phyloP scores from a whole-genome alignment of 2,888 invertebrate genomes.

The Callimorpha dominula region DNA sequence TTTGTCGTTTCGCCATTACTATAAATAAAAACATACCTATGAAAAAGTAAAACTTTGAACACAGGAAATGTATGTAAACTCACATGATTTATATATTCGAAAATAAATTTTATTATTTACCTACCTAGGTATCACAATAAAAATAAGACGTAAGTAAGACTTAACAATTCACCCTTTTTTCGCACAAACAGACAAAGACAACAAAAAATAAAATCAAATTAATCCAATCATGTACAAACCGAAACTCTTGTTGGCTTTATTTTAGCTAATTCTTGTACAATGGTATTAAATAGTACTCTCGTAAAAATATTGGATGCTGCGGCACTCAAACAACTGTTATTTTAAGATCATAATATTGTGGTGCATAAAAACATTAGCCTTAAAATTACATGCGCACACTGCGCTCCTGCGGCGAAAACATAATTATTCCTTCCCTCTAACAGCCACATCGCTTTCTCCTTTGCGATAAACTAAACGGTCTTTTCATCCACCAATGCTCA shows the following conservation, averaged over 20 bases:
- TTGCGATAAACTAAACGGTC: background rate
- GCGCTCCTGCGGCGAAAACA: background rate
- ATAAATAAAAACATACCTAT: too few species aligned
- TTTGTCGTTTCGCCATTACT: background rate
- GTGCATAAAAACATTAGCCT: background rate
- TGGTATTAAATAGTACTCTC: too few species aligned
- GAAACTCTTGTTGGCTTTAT: background rate
- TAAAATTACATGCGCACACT: background rate
- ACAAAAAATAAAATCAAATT: background rate
- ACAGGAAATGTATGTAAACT: background rate
- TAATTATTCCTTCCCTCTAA: too few species aligned
- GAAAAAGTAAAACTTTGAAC: background rate
- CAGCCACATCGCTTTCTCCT: background rate
- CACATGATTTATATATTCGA: background rate
- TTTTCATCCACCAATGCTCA: background rate
- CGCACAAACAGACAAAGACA: background rate
- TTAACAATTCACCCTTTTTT: background rate
- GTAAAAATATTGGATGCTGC: too few species aligned
- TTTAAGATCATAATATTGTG: too few species aligned
- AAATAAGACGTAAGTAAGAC: background rate
- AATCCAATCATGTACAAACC: background rate
- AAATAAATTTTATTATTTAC: too few species aligned
- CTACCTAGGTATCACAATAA: background rate
- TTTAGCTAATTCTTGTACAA: background rate
- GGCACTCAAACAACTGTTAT: too few species aligned